Evolutionary conservation across 2,113 vertebrate genomes (phyloP).

Genomic region (Pimephales promelas): DNA sequence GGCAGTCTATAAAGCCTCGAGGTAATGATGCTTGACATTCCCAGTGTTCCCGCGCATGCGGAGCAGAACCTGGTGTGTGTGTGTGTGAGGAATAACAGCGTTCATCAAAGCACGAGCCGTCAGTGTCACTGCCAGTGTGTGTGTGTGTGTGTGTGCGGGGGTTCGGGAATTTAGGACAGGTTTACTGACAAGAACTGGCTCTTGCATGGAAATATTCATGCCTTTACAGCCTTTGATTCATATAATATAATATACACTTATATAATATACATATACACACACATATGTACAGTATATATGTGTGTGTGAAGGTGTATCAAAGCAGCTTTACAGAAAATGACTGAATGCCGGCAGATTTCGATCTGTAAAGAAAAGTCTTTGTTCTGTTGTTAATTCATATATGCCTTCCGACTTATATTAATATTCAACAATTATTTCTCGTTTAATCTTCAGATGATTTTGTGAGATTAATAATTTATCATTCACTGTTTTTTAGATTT

Average conservation of each 20-base stretch:
- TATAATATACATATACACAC: too few relatives aligned
- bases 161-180: neutral
- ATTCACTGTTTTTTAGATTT: too few relatives aligned
- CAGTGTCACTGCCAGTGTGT: neutral
- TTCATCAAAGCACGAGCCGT: neutral
- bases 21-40: conserved; percentile 17
- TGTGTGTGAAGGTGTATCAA: too few relatives aligned
- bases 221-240: neutral
- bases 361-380: too few relatives aligned
- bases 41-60: neutral
- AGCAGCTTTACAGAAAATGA: too few relatives aligned
- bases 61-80: neutral
- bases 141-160: neutral
- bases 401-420: neutral
- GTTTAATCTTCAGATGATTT: neutral
- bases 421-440: too few relatives aligned
- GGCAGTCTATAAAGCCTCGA: neutral
- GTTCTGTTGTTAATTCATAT: too few relatives aligned
- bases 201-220: neutral
- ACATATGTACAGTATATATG: too few relatives aligned
- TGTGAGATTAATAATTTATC: neutral
- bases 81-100: neutral
- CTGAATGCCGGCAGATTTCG: too few relatives aligned
- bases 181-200: neutral
- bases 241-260: neutral